Percentiles rank a stretch among this genome's conserved stretches.
phyloP scores from a whole-genome alignment of 2,888 invertebrate species.

The Cosmorhoe ocellata region DNA sequence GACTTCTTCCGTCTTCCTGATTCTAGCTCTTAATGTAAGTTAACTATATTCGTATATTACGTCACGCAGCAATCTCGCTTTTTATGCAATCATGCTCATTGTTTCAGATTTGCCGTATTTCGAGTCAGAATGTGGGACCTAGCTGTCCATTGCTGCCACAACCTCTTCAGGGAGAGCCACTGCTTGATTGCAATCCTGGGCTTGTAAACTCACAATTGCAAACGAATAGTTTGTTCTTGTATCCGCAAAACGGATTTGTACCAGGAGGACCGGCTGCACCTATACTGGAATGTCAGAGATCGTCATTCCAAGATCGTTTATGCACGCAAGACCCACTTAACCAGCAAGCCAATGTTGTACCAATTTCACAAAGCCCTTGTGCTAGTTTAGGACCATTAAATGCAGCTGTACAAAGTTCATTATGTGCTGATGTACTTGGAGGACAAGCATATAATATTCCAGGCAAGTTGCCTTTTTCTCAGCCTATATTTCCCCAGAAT shows the following conservation, averaged over 20 bases:
- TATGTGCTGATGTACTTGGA: neutral
- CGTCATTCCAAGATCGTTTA: slow-evolving; percentile 2
- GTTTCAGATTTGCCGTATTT: slow-evolving; percentile 37
- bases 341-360: slow-evolving; percentile 9
- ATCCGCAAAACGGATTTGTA: slow-evolving; percentile 10
- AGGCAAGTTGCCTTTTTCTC: neutral
- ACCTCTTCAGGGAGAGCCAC: slow-evolving; percentile 20
- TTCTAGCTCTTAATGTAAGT: slow-evolving; percentile 52
- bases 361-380: slow-evolving; percentile 3
- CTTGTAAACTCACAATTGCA: slow-evolving; percentile 8
- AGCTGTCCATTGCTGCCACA: slow-evolving; percentile 10
- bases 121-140: slow-evolving; percentile 26
- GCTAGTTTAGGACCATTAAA: neutral
- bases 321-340: slow-evolving; percentile 1
- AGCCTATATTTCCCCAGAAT: neutral
- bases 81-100: slow-evolving; percentile 15
- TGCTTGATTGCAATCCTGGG: slow-evolving; percentile 3
- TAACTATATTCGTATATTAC: slow-evolving; percentile 23
- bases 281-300: slow-evolving; percentile 9
- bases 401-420: neutral
- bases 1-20: slow-evolving; percentile 43
- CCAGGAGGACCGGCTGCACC: neutral
- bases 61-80: slow-evolving; percentile 3
- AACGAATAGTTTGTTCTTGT: slow-evolving; percentile 15
- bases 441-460: neutral